Percentiles rank a stretch among this genome's conserved stretches.
Conservation (phyloP, 2,888 invertebrate genomes). For the Callosobruchus maculatus region DNA sequence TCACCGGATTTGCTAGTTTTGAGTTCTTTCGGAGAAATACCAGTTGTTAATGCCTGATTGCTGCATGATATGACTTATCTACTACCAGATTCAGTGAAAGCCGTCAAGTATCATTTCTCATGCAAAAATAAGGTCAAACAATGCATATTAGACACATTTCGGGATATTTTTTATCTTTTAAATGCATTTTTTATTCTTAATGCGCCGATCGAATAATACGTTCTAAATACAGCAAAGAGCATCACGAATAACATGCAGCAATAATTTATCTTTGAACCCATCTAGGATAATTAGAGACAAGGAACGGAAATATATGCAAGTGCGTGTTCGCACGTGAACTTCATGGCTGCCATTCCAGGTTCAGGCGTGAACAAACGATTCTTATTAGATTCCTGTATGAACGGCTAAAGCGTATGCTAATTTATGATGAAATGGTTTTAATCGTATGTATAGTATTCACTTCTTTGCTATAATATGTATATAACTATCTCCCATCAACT, state of each 20-base stretch:
- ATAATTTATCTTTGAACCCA: not conserved
- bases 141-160: no score
- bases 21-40: no score
- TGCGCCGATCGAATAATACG: no score
- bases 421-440: not conserved
- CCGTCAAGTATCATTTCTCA: no score
- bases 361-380: not conserved
- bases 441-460: not conserved
- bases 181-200: no score
- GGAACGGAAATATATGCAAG: not conserved
- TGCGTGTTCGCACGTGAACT: not conserved
- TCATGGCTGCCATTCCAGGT: not conserved
- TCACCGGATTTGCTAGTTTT: no score
- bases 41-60: no score
- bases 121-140: no score
- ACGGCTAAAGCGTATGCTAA: not conserved
- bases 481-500: not conserved
- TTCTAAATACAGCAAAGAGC: not conserved
- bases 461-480: not conserved
- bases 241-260: not conserved
- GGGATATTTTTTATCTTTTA: no score
- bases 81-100: no score
- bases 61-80: no score
- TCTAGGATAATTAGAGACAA: not conserved
- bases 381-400: not conserved